Base-by-base conservation (phyloP, 2,113 vertebrate species). In the Pomatostomus ruficeps region DNA sequence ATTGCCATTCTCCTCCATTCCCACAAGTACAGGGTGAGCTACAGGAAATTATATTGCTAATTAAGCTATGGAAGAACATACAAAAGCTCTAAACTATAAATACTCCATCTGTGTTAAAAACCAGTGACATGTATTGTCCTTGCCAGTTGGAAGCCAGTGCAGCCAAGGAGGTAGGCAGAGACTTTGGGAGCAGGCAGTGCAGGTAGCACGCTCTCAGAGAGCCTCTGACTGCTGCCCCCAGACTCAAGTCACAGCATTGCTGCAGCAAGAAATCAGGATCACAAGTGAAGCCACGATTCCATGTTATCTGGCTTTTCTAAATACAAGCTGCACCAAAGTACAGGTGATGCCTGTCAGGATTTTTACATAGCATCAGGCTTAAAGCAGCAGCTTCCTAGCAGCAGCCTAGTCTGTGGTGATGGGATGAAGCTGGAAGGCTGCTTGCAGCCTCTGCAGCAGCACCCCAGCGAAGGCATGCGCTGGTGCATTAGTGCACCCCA, bases 381-480 rank as follows among this genome's bases (percentile, higher is more conserved):
- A 15, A 65, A 74, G 89, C 14, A 61, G 45, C 14, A 43, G 31
- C 14, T 68, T 79, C 43, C 63, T 36, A 11, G 51, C 49, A 76
- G 57, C 38, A 35, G 35, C 0, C 0, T 17, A 14, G 62, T 25
- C 35, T 0, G 1, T 38, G 40, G 55, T 42, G 55, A 14, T 28
- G 59, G 55, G 40, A 36, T 4, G 15, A 29, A 70, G 45, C 28
- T 9, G 7, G n/a, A 46, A 57, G 3, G 17, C 36, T 0, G 7
- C 76, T 86, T 3, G 0, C 28, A 24, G 58, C 43, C 4, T 4
- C 26, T 3, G 29, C n/a, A 18, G 42, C 67, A 67, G 67, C 35
- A 12, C 9, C 26, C 26, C 2, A 7, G 35, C 0, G 0, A 51
- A 42, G 55, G 36, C 1, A 0, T 21, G 51, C 0, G 0, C 40